Conservation (phyloP, 1,140 invertebrate genomes). For the Sitophilus oryzae region DNA sequence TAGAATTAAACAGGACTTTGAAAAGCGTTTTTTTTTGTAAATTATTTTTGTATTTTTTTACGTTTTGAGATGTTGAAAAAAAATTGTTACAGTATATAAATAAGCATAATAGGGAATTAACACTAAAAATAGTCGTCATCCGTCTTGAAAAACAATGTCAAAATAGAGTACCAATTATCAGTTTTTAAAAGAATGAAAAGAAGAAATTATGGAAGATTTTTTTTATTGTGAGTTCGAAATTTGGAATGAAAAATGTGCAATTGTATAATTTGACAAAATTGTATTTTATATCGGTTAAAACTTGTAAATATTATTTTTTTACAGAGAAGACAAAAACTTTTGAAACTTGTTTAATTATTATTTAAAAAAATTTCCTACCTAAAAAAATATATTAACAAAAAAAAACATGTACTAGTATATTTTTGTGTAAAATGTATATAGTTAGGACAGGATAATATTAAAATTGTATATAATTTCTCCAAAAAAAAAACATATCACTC, state of each 20-base stretch:
- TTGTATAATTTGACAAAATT: conserved; percentile 16
- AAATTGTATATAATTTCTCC: conserved; percentile 25
- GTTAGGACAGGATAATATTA: conserved; percentile 5
- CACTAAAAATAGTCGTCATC: not conserved
- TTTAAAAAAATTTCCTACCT: too few relatives aligned
- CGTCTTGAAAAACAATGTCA: not conserved
- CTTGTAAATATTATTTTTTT: conserved; percentile 20
- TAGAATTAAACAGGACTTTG: conserved; percentile 8
- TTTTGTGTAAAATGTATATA: conserved; percentile 18
- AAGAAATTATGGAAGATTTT: too few relatives aligned
- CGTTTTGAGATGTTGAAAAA: not conserved
- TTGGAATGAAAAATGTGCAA: conserved; percentile 24
- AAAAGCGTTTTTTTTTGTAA: conserved; percentile 1
- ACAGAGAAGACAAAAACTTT: not conserved
- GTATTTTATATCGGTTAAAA: conserved; percentile 16
- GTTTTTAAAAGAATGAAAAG: conserved; percentile 10
- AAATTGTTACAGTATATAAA: not conserved
- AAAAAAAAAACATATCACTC: conserved; percentile 31
- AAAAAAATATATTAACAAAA: conserved; percentile 6
- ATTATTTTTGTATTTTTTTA: not conserved
- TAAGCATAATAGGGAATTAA: conserved; percentile 3
- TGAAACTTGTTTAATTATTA: too few relatives aligned
- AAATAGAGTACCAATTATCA: not conserved
- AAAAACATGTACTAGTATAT: conserved; percentile 12
- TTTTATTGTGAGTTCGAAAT: conserved; percentile 14